Percentiles rank a stretch among this genome's conserved stretches.
phyloP scores from a whole-genome alignment of 2,888 invertebrate species.

The Sinodicranocentrus sp. region DNA sequence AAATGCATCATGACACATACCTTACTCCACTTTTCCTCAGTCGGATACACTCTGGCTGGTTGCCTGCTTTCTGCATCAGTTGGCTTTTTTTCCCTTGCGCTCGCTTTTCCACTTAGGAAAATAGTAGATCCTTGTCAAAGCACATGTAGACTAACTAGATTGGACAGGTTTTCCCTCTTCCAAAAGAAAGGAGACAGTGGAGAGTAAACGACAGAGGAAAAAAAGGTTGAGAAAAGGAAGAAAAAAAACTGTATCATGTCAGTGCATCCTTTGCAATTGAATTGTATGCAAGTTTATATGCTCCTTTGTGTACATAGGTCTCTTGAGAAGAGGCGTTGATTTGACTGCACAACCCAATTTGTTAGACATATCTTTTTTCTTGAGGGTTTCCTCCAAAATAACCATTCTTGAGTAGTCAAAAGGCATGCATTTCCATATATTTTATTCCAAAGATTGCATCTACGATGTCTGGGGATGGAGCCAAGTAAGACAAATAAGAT shows the following conservation, averaged over 20 bases:
- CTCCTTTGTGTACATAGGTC: not conserved
- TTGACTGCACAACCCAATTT: slow-evolving; percentile 12
- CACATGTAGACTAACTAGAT: not conserved
- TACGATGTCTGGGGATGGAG: not conserved
- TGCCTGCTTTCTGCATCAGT: too few relatives aligned
- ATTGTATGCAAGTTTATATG: slow-evolving; percentile 4
- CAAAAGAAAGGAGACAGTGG: too few relatives aligned
- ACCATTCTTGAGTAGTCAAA: not conserved
- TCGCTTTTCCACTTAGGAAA: too few relatives aligned
- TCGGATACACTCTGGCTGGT: not conserved
- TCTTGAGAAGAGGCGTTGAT: slow-evolving; percentile 25
- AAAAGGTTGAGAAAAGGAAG: slow-evolving; percentile 9
- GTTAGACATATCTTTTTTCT: not conserved
- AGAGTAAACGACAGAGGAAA: too few relatives aligned
- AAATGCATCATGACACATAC: not conserved
- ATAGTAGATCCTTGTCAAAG: not conserved
- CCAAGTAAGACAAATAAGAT: slow-evolving; percentile 16
- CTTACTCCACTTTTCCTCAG: not conserved
- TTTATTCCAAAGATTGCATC: not conserved
- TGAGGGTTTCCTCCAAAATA: not conserved
- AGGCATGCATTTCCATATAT: not conserved
- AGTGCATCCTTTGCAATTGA: slow-evolving; percentile 23
- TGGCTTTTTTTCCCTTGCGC: too few relatives aligned
- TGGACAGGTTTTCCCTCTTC: not conserved
- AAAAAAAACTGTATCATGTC: not conserved